Percentiles rank a stretch among this genome's conserved stretches.
phyloP scores from a whole-genome alignment of 92 coral and sea anemone species.

The Siderastrea siderea region DNA sequence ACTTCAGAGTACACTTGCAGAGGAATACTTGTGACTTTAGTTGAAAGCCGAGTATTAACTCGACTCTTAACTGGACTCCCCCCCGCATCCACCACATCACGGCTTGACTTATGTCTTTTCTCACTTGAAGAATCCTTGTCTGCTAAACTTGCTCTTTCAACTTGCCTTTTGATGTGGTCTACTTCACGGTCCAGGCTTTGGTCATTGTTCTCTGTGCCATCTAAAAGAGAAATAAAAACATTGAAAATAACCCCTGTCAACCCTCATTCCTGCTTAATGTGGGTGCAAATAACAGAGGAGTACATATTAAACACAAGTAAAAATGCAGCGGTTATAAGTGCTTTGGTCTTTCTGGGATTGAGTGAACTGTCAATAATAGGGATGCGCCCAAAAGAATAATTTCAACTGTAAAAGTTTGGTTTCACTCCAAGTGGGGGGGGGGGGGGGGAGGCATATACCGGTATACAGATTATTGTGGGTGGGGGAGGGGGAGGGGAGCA shows the following conservation, averaged over 20 bases:
- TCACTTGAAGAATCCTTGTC: background rate
- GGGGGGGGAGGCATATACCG: too few species aligned
- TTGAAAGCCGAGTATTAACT: background rate
- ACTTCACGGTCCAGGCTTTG: background rate
- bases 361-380: too few species aligned
- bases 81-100: conserved; percentile 11
- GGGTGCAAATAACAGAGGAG: too few species aligned
- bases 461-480: too few species aligned
- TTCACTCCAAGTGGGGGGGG: too few species aligned
- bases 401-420: too few species aligned
- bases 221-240: background rate
- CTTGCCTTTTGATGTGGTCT: background rate
- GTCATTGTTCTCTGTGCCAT: background rate
- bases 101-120: background rate
- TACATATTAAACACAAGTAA: too few species aligned
- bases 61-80: background rate
- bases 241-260: background rate
- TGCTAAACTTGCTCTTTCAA: background rate
- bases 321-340: too few species aligned
- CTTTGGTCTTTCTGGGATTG: too few species aligned
- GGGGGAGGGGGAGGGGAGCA: too few species aligned
- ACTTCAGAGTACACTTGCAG: background rate
- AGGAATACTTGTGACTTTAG: background rate
- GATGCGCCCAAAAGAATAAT: too few species aligned
- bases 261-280: background rate